Conservation (phyloP, 1,140 invertebrate genomes). For the Myzus persicae region DNA sequence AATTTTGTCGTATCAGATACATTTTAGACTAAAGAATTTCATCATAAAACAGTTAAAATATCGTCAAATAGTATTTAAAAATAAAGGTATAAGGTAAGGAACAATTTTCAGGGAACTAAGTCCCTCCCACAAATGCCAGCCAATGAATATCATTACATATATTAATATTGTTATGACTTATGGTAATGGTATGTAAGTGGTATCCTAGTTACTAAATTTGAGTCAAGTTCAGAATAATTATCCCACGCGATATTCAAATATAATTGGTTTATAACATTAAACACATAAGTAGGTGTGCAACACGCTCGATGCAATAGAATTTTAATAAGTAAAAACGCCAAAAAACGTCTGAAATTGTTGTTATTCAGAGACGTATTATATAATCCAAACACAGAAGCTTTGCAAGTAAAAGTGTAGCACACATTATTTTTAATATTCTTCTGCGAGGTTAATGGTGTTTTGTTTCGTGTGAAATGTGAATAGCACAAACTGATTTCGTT, state of each 20-base stretch:
- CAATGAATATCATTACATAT: too few species aligned
- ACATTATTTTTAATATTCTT: background rate
- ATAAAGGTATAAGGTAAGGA: background rate
- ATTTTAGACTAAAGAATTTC: background rate
- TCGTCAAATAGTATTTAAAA: background rate
- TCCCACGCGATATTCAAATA: background rate
- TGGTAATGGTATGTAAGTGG: background rate
- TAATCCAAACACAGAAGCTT: background rate
- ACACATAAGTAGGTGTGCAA: background rate
- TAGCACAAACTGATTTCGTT: conserved; percentile 6
- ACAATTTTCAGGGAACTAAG: background rate
- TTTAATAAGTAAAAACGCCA: background rate
- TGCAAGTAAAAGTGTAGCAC: background rate
- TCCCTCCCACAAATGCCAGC: too few species aligned
- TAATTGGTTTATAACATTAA: background rate
- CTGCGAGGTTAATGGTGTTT: background rate
- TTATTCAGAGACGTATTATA: background rate
- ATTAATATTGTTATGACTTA: background rate
- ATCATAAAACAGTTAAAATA: background rate
- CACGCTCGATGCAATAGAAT: background rate
- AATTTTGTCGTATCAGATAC: background rate
- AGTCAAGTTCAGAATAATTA: conserved; percentile 4
- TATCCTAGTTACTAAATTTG: background rate
- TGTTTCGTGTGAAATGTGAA: conserved; percentile 7
- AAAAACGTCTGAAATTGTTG: background rate